Conservation (phyloP, 2,113 vertebrate genomes). For the Oxygymnocypris stewartii region DNA sequence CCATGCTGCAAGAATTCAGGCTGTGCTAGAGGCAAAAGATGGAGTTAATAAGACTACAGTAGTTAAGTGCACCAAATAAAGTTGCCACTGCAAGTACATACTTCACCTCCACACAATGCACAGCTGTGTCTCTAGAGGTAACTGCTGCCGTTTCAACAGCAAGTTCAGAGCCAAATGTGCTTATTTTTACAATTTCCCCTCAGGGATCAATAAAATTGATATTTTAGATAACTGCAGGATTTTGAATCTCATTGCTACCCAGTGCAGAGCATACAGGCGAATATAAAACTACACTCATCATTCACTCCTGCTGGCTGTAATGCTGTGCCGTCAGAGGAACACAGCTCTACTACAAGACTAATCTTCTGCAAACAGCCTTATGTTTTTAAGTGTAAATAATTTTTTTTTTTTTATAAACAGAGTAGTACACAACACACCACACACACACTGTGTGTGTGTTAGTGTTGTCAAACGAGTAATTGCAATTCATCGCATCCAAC, state of each 20-base stretch:
- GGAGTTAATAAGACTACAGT: neutral
- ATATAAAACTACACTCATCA: neutral
- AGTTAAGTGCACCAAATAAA: neutral
- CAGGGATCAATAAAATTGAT: conserved; percentile 23
- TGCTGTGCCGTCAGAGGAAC: neutral
- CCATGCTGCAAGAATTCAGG: neutral
- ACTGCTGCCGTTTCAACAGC: neutral
- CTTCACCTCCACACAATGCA: neutral
- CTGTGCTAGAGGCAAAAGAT: neutral
- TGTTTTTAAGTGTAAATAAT: neutral
- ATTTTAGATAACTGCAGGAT: conserved; percentile 19
- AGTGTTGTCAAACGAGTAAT: too few species aligned
- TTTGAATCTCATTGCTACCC: neutral
- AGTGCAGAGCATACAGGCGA: neutral
- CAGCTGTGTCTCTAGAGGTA: conserved; percentile 10
- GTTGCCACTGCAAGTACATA: neutral
- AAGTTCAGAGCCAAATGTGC: neutral
- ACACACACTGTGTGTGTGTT: too few species aligned
- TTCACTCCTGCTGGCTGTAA: neutral
- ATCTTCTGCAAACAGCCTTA: neutral
- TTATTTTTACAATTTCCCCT: conserved; percentile 12
- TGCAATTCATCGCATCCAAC: too few species aligned
- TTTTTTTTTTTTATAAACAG: too few species aligned
- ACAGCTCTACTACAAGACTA: neutral
- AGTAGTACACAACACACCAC: too few species aligned